Conservation (phyloP, 2,888 invertebrate species). For the Epirrhoe tristata region DNA sequence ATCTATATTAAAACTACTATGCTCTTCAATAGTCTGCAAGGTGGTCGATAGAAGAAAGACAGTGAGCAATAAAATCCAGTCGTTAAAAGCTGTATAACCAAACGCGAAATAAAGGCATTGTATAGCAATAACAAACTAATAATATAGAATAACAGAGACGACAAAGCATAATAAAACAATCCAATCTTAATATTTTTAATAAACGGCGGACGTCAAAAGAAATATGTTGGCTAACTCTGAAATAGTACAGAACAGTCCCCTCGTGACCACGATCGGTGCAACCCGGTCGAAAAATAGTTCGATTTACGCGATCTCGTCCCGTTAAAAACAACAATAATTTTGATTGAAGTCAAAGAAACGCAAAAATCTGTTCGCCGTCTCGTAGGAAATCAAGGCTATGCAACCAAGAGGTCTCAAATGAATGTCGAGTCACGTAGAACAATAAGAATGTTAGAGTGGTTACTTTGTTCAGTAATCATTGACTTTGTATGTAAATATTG, state of each 20-base stretch:
- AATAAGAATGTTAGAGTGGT: conserved; percentile 17
- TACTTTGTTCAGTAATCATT: conserved; percentile 20
- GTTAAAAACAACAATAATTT: no score
- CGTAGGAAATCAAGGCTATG: neutral
- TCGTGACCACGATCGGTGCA: no score
- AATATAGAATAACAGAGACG: conserved; percentile 11
- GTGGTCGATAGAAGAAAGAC: neutral
- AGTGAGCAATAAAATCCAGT: neutral
- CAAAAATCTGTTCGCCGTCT: neutral
- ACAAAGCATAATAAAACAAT: conserved; percentile 16
- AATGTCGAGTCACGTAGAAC: conserved; percentile 37
- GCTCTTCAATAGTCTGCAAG: neutral
- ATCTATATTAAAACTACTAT: no score
- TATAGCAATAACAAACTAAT: conserved; percentile 3
- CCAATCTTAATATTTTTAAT: neutral
- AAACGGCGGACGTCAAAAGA: neutral
- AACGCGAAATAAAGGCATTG: neutral
- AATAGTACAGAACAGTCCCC: no score
- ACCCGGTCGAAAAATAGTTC: no score
- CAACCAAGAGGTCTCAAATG: neutral
- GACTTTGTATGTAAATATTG: conserved; percentile 1
- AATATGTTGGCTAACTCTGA: no score
- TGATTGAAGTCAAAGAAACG: neutral
- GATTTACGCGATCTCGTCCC: no score
- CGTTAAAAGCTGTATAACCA: neutral